Evolutionary conservation across 2,113 vertebrate species (phyloP).

Genomic region (Plotosus lineatus): DNA sequence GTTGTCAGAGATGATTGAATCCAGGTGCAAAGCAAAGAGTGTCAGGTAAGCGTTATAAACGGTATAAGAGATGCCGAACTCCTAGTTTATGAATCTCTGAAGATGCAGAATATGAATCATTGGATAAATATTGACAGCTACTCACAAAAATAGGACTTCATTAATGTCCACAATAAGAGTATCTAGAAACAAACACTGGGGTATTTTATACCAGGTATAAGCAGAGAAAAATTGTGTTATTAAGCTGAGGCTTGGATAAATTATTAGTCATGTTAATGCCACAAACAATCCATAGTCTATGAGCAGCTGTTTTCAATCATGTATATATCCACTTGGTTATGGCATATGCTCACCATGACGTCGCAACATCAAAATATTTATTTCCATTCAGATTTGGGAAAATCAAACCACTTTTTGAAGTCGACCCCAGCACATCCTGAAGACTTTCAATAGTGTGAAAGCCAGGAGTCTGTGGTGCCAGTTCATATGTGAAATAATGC

Average conservation of each 20-base stretch:
- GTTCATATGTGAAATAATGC: too few species aligned
- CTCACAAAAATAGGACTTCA: background rate
- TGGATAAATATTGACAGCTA: background rate
- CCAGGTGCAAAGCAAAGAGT: constrained; percentile 3
- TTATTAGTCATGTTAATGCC: background rate
- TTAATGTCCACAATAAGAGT: background rate
- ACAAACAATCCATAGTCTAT: background rate
- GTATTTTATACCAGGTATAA: background rate
- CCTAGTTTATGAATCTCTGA: background rate
- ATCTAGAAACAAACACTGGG: background rate
- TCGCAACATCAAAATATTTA: too few species aligned
- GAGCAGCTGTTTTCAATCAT: constrained; percentile 16
- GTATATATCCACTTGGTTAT: too few species aligned
- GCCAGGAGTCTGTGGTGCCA: too few species aligned
- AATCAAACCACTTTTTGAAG: too few species aligned
- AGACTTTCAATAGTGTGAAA: too few species aligned
- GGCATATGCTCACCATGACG: too few species aligned
- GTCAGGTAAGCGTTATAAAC: constrained; percentile 4
- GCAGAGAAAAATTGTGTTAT: background rate
- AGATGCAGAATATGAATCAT: background rate
- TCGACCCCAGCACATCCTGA: too few species aligned
- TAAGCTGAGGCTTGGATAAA: background rate
- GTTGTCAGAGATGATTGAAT: constrained; percentile 8
- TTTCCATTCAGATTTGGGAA: too few species aligned
- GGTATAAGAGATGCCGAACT: constrained; percentile 9